Evolutionary conservation across 2,113 vertebrate genomes (phyloP).

Genomic region (Macroglossus sobrinus): DNA sequence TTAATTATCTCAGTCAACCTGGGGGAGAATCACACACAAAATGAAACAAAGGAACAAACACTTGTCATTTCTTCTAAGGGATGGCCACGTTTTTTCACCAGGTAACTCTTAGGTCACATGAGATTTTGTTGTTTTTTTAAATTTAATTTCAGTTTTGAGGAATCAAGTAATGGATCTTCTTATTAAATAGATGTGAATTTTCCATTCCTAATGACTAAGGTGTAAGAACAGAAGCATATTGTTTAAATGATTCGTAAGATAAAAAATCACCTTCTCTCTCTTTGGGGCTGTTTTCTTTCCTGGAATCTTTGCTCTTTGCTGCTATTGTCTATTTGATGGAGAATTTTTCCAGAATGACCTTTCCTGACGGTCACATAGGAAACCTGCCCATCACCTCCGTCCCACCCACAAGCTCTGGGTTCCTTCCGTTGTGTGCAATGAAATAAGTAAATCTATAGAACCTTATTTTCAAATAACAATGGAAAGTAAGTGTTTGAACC

Average conservation of each 20-base stretch:
- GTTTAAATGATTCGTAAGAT: conserved; percentile 1
- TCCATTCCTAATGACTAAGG: conserved; percentile 13
- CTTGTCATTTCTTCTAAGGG: background rate
- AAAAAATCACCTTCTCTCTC: conserved; percentile 1
- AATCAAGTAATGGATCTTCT: background rate
- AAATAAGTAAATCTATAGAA: background rate
- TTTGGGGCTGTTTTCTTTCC: background rate
- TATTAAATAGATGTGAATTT: background rate
- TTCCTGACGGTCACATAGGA: background rate
- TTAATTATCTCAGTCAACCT: background rate
- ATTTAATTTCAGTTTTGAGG: background rate
- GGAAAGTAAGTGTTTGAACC: background rate
- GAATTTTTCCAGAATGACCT: background rate
- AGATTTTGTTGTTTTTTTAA: background rate
- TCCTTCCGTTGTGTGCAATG: background rate
- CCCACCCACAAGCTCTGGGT: background rate
- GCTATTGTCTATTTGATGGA: background rate
- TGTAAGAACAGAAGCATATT: background rate
- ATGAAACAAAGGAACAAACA: background rate
- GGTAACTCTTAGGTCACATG: background rate
- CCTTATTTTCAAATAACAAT: background rate
- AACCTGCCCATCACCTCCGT: too few relatives aligned
- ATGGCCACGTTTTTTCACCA: background rate
- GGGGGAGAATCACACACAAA: background rate
- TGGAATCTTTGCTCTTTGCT: background rate